A percentile compares a stretch with the other conserved stretches of the same genome.
Evolutionary conservation across 2,888 invertebrate genomes (phyloP).

Genomic region (Eugnorisma glareosa): DNA sequence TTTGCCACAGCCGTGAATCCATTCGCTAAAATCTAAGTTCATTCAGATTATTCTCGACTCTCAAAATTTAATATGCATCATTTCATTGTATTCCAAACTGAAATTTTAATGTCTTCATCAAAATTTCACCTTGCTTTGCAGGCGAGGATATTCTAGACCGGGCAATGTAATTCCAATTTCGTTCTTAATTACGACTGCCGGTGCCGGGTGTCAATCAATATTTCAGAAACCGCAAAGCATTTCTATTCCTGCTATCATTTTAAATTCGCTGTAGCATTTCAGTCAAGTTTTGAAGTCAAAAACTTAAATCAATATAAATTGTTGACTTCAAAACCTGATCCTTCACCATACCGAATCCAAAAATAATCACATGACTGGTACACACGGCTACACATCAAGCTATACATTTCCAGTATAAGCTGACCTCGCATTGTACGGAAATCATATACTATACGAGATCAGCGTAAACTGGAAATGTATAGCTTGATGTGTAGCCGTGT

Average conservation of each 20-base stretch:
- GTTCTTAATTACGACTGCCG: background rate
- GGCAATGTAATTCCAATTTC: background rate
- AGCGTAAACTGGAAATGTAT: too few species aligned
- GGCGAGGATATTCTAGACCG: background rate
- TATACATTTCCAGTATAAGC: too few species aligned
- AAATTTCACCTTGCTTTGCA: too few species aligned
- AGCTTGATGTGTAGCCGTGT: too few species aligned
- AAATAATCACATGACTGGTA: background rate
- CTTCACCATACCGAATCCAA: background rate
- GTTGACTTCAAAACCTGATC: too few species aligned
- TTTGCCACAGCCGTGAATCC: background rate
- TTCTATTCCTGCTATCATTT: background rate
- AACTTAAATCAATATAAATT: too few species aligned
- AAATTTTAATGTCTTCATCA: too few species aligned
- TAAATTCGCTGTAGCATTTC: background rate
- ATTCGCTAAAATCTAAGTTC: background rate
- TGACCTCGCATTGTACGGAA: too few species aligned
- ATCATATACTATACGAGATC: too few species aligned
- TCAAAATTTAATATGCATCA: background rate
- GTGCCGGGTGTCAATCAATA: too few species aligned
- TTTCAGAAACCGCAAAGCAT: background rate
- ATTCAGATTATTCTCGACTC: background rate
- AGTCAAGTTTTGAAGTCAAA: background rate
- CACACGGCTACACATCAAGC: too few species aligned
- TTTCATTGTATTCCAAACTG: background rate